Conservation (phyloP, 30 jellyfish, hydroid and myxozoan genomes). For the Mastigias papua region DNA sequence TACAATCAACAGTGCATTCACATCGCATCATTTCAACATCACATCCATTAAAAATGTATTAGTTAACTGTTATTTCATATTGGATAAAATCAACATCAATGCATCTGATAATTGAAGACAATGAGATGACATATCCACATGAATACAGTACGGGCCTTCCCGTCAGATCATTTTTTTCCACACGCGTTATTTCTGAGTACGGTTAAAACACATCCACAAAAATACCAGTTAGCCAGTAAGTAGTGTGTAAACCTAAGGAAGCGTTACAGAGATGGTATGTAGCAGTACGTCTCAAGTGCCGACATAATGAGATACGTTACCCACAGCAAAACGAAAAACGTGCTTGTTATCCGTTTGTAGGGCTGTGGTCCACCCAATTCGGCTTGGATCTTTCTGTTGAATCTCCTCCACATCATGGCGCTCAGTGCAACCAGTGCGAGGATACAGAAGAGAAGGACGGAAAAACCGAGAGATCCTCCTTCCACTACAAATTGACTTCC, state of each 20-base stretch:
- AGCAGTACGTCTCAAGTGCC: conserved; percentile 88
- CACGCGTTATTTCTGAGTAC: no score
- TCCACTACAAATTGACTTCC: conserved; percentile 83
- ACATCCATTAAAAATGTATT: no score
- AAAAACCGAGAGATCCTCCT: conserved; percentile 97
- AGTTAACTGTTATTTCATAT: no score
- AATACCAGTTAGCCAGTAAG: background rate
- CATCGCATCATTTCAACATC: no score
- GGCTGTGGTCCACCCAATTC: conserved; percentile 98
- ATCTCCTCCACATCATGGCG: conserved; percentile 92
- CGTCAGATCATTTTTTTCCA: no score
- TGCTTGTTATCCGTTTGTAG: conserved; percentile 66
- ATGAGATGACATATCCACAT: no score
- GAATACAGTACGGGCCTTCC: no score
- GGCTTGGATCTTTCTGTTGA: conserved; percentile 81
- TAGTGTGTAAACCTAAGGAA: background rate
- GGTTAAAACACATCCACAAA: background rate
- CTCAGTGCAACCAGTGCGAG: conserved; percentile 81
- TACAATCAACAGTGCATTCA: no score
- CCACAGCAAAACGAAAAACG: conserved; percentile 75
- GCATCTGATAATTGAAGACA: no score
- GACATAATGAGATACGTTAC: conserved; percentile 80
- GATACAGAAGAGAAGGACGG: conserved; percentile 87
- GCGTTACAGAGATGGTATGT: background rate
- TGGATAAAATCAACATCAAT: no score